These are phyloP conservation scores for Rhagoletis pomonella DNA, from an alignment of 1,140 invertebrate species.

Conservation along the genomic window DNA sequence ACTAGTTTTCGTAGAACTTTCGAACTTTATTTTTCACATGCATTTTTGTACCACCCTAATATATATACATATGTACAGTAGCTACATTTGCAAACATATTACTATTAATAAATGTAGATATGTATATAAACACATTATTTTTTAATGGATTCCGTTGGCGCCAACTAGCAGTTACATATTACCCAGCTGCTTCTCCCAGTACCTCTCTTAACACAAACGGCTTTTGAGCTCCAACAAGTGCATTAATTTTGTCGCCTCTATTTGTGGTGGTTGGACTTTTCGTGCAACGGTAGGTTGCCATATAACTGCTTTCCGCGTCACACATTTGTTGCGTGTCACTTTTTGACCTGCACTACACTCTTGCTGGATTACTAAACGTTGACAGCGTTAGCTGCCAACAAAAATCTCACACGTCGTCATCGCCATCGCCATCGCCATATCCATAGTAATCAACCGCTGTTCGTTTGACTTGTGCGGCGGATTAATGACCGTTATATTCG, in stretches of 20 bases:
- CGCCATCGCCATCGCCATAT: not conserved
- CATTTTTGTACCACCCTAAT: too few relatives aligned
- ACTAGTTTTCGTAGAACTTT: too few relatives aligned
- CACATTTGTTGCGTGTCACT: too few relatives aligned
- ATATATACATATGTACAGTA: too few relatives aligned
- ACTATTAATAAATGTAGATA: too few relatives aligned
- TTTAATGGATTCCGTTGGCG: not conserved
- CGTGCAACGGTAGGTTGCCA: not conserved
- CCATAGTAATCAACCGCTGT: not conserved
- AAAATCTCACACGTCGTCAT: not conserved
- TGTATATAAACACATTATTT: too few relatives aligned
- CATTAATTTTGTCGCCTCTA: not conserved
- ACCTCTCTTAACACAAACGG: not conserved
- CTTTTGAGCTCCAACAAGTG: not conserved
- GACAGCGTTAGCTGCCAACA: not conserved
- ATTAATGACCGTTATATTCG: conserved; percentile 29
- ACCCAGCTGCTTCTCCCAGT: not conserved
- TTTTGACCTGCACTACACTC: not conserved
- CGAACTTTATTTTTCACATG: too few relatives aligned
- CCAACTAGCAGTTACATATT: not conserved
- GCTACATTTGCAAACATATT: too few relatives aligned
- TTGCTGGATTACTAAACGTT: not conserved
- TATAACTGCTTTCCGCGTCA: too few relatives aligned
- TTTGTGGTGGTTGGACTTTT: not conserved
- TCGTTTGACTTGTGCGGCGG: conserved; percentile 26